Conservation (phyloP, 2,113 vertebrate genomes). For the Pluvialis apricaria region DNA sequence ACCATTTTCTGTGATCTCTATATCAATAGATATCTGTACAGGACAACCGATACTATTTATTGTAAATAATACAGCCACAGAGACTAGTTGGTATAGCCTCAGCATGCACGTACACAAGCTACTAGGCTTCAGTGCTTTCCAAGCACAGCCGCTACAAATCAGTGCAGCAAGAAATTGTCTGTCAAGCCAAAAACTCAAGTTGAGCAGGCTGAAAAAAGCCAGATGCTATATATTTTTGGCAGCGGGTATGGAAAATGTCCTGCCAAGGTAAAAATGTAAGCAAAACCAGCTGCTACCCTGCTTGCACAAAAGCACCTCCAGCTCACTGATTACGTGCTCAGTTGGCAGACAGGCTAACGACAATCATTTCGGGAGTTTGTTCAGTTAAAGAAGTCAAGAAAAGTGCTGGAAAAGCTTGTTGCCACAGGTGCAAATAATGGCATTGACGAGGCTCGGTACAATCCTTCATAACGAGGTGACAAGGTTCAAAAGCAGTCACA, state of each 20-base stretch:
- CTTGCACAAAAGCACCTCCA: conserved; percentile 44
- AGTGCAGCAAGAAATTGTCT: background rate
- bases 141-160: background rate
- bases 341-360: background rate
- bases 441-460: background rate
- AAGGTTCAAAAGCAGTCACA: background rate
- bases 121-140: background rate
- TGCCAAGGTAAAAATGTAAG: conserved; percentile 48
- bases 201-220: background rate
- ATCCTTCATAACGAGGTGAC: background rate
- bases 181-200: background rate
- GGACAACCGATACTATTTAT: background rate
- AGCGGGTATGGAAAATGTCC: conserved; percentile 39
- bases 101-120: background rate
- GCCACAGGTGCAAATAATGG: conserved; percentile 36
- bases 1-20: background rate
- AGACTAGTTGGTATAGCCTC: background rate
- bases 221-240: conserved; percentile 36
- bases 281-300: conserved; percentile 52
- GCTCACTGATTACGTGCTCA: conserved; percentile 12
- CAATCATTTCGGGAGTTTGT: background rate
- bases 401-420: conserved; percentile 19
- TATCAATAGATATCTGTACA: background rate
- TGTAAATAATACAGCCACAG: background rate
- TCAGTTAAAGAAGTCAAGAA: conserved; percentile 10